Percentiles rank a stretch among this genome's conserved stretches.
phyloP scores from a whole-genome alignment of 2,113 vertebrate genomes.

The Sitta europaea region DNA sequence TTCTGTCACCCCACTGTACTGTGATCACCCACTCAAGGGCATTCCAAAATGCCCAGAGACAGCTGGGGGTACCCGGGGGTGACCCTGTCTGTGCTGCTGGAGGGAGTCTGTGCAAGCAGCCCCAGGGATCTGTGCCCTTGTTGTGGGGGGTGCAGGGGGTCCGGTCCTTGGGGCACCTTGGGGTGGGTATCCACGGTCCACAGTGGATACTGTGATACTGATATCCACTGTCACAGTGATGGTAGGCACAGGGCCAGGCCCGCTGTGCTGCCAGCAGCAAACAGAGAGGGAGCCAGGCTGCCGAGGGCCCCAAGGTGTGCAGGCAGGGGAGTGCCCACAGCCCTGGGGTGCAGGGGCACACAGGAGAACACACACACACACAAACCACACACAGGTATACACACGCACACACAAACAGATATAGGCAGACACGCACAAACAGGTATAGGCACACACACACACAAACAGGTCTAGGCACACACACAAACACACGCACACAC shows the following conservation, averaged over 20 bases:
- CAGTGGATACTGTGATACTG: no score
- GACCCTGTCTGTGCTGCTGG: neutral
- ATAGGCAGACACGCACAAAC: neutral
- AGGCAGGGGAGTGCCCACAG: neutral
- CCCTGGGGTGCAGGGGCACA: fast-evolving
- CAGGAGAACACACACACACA: neutral
- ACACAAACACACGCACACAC: neutral
- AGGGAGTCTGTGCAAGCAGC: neutral
- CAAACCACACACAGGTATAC: neutral
- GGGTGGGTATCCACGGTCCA: fast-evolving
- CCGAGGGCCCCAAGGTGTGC: fast-evolving
- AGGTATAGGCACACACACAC: no score
- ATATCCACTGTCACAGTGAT: neutral
- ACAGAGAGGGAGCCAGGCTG: fast-evolving
- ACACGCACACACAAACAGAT: neutral
- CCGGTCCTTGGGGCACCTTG: fast-evolving
- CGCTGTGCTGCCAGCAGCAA: fast-evolving
- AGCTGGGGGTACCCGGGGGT: neutral
- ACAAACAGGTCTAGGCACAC: no score
- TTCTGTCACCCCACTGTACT: neutral
- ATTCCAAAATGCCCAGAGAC: neutral
- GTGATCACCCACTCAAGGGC: neutral
- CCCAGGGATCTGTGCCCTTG: neutral
- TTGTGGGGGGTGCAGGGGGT: neutral
- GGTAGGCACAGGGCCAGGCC: neutral